Base-by-base conservation (phyloP, 2,113 vertebrate species). In the Oryzias curvinotus region DNA sequence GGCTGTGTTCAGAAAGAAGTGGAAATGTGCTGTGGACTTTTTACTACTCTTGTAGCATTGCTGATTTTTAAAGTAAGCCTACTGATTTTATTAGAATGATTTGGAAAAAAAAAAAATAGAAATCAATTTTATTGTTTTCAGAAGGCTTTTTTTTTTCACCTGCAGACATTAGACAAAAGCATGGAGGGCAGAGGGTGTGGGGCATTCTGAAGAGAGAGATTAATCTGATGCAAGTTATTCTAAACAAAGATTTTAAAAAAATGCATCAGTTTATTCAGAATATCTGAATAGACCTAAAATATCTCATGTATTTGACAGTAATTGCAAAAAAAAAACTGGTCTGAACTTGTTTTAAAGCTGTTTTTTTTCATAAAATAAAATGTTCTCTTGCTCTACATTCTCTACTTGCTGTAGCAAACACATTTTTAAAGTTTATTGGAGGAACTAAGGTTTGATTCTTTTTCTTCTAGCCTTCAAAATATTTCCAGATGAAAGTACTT, bases 301-400 rank as follows among this genome's bases (percentile, higher is more conserved):
- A n/a, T 23, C 28, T 19, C n/a, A n/a, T 45, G 44, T 64, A 57
- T 73, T 53, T 61, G 52, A 53, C 52, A 72, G 55, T 44, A 53
- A 65, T 74, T 43, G 68, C 56, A 50, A 55, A 21, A 50, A 55
- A 21, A 70, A 72, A 45, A 71, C 70, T 56, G 61, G 45, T 48
- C 52, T 82, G 53, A 48, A 73, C 71, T 52, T 13, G 57, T 83
- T 89, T 87, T 77, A 75, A 84, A 86, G 80, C 56, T 26, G 65
- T 78, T 57, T 87, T 87, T 89, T 86, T 87, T 86, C 80, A 75
- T 75, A 84, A 23, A 87, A 87, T 86, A 82, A 89, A 86, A 85
- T 64, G 69, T 70, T 78, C 70, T 82, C 81, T 82, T 56, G 68
- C 69, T 82, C 75, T 54, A 48, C 19, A 26, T 21, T 25, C 14